Base-by-base conservation (phyloP, 2,113 vertebrate species). In the Pachypanchax playfairii region DNA sequence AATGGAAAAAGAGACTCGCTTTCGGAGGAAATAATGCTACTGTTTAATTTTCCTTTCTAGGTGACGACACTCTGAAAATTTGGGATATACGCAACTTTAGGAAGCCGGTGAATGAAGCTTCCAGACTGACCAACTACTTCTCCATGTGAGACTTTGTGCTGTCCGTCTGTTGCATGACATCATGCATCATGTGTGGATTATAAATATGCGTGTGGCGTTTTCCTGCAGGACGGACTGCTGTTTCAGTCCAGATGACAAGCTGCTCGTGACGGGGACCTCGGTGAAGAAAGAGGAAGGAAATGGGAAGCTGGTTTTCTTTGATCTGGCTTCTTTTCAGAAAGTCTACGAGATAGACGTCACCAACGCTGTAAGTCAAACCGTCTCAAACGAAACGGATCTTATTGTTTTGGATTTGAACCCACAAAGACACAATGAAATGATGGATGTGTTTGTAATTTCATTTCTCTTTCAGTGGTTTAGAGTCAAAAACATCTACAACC, bases 11-110 rank as follows among this genome's bases (percentile, higher is more conserved):
- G n/a, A n/a, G n/a, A n/a, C n/a, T n/a, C n/a, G n/a, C n/a, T n/a
- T n/a, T n/a, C n/a, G n/a, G n/a, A n/a, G n/a, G n/a, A n/a, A n/a
- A n/a, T n/a, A n/a, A n/a, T n/a, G n/a, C n/a, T n/a, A n/a, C n/a
- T n/a, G n/a, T n/a, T n/a, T n/a, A n/a, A n/a, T n/a, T 1, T 65
- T 61, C 11, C 26, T 75, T 63, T 44, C 26, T 15, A 99, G 97
- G 97, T 57, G 97, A 98, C 68, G 96, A 99, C 85, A 95, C 96
- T 26, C 89, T 99, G 63, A 99, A 98, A 88, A 88, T 88, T 25
- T 99, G 97, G 97, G 97, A 99, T 66, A 93, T 98, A n/a, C 94
- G 97, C 2, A 94, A 93, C 82, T 99, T 98, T 86, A 95, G 91
- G 89, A 94, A 94, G 61, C 94, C 96, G 56, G 88, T 99, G 47